A percentile compares a stretch with the other conserved stretches of the same genome.
Evolutionary conservation across 2,113 vertebrate species (phyloP).

Genomic region (Amblyornis subalaris): DNA sequence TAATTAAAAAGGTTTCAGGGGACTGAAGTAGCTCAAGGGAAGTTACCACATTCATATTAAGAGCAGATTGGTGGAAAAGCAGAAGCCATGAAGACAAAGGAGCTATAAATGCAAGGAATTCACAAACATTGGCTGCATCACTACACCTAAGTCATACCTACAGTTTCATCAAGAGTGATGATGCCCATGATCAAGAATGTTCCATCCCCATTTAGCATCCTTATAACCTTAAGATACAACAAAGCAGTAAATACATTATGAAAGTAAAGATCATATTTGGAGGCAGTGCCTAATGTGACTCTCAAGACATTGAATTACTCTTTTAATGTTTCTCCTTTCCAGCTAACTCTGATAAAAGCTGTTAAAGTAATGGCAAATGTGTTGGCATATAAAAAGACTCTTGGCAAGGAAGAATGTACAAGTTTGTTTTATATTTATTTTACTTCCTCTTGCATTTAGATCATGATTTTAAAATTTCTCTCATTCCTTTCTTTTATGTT

Average conservation of each 20-base stretch:
- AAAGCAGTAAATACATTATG: neutral
- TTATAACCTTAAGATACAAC: neutral
- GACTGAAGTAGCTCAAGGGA: neutral
- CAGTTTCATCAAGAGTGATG: neutral
- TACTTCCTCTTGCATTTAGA: neutral
- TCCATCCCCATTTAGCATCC: neutral
- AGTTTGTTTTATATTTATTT: slow-evolving; percentile 17
- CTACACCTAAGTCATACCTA: neutral
- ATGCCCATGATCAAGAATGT: neutral
- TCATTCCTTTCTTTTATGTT: slow-evolving; percentile 31
- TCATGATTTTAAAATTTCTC: slow-evolving; percentile 23
- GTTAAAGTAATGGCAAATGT: slow-evolving; percentile 9
- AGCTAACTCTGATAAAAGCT: slow-evolving; percentile 40
- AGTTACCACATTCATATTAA: neutral
- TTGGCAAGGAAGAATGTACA: slow-evolving; percentile 5
- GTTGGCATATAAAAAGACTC: slow-evolving; percentile 31
- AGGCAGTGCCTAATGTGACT: neutral
- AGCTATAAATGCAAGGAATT: neutral
- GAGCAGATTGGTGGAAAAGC: neutral
- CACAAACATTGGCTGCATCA: neutral
- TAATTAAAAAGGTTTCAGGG: neutral
- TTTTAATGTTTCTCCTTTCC: slow-evolving; percentile 35
- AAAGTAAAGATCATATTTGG: neutral
- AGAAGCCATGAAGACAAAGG: neutral
- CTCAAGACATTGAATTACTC: slow-evolving; percentile 17